Evolutionary conservation across 1,140 invertebrate species (phyloP).

Genomic region (Acromyrmex charruanus): DNA sequence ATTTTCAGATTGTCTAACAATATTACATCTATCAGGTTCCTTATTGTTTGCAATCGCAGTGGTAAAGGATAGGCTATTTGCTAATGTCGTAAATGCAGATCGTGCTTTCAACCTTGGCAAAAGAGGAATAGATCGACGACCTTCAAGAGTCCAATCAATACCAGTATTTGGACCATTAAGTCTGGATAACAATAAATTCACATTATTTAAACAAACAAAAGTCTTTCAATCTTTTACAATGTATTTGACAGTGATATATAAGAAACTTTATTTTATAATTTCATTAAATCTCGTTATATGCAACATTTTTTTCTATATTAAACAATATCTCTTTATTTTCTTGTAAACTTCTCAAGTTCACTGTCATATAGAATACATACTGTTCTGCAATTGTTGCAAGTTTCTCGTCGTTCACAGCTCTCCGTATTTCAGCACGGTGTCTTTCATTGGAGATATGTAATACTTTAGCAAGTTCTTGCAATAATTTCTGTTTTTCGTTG

Average conservation of each 20-base stretch:
- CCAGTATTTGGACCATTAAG: slow-evolving; percentile 93
- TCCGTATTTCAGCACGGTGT: slow-evolving; percentile 95
- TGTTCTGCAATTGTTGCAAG: slow-evolving; percentile 95
- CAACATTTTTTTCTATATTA: not conserved
- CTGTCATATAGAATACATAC: slow-evolving; percentile 87
- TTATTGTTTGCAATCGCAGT: slow-evolving; percentile 86
- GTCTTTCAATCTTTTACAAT: not conserved
- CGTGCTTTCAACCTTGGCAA: slow-evolving; percentile 93
- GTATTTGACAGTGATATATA: not conserved
- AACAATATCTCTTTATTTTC: slow-evolving; percentile 41
- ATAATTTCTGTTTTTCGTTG: slow-evolving; percentile 93
- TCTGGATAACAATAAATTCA: slow-evolving; percentile 85
- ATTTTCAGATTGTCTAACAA: not conserved
- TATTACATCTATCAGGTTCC: slow-evolving; percentile 71
- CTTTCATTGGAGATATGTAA: slow-evolving; percentile 96
- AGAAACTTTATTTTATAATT: not conserved
- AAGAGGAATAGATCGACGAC: slow-evolving; percentile 92
- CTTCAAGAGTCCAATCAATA: slow-evolving; percentile 95
- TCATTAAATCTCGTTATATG: not conserved
- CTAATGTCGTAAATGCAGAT: slow-evolving; percentile 93
- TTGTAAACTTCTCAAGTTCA: slow-evolving; percentile 38
- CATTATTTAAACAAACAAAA: slow-evolving; percentile 63
- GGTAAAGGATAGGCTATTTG: slow-evolving; percentile 90
- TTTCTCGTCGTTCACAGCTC: slow-evolving; percentile 96
- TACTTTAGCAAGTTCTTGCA: slow-evolving; percentile 92